phyloP scores from a whole-genome alignment of 2,888 invertebrate species.

The Ectropis crepuscularia region DNA sequence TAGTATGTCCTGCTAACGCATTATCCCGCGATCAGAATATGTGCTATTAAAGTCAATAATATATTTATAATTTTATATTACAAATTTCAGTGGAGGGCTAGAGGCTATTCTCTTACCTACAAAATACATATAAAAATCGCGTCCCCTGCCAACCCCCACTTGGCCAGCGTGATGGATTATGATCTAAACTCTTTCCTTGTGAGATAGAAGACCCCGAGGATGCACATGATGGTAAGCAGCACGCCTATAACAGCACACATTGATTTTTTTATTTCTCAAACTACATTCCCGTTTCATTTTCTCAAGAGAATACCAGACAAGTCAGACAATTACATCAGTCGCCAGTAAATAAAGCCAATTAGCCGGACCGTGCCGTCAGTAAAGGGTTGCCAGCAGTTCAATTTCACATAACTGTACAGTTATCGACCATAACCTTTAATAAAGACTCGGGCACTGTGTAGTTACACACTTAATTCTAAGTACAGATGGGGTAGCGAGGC shows the following conservation, averaged over 20 bases:
- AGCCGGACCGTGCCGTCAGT: slow-evolving; percentile 6
- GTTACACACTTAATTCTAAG: slow-evolving; percentile 48
- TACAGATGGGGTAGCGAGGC: too few species aligned
- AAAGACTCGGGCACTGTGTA: slow-evolving; percentile 46
- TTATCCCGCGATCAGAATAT: too few species aligned
- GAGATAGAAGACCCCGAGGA: too few species aligned
- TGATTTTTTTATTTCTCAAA: neutral
- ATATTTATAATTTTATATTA: too few species aligned
- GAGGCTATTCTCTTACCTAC: too few species aligned
- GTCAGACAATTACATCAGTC: slow-evolving; percentile 15
- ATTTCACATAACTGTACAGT: slow-evolving; percentile 59
- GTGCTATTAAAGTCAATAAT: too few species aligned
- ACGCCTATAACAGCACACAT: neutral
- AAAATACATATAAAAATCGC: too few species aligned
- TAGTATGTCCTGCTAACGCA: too few species aligned
- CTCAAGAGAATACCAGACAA: slow-evolving; percentile 1
- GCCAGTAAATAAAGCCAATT: slow-evolving; percentile 16
- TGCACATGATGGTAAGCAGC: neutral
- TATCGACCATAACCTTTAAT: slow-evolving; percentile 65
- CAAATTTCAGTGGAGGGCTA: too few species aligned
- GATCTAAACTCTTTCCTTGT: too few species aligned
- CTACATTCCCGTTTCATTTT: slow-evolving; percentile 3
- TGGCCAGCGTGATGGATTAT: too few species aligned
- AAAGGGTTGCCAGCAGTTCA: slow-evolving; percentile 22
- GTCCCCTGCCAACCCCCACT: too few species aligned